phyloP scores from a whole-genome alignment of 2,888 invertebrate species.

The Nomada ferruginata region DNA sequence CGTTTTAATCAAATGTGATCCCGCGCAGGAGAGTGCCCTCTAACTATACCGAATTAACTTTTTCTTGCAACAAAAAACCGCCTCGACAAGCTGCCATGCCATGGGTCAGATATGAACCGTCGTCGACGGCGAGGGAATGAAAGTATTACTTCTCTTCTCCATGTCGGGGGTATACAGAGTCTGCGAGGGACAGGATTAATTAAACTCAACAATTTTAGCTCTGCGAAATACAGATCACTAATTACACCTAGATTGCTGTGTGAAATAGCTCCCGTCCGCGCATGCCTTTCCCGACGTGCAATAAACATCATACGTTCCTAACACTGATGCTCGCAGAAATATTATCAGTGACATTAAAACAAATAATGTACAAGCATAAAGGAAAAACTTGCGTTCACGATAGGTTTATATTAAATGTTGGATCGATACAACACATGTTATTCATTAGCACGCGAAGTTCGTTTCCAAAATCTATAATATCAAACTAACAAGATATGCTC shows the following conservation, averaged over 20 bases:
- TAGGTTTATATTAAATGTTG: too few relatives aligned
- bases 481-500: too few relatives aligned
- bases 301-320: background rate
- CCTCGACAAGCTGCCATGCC: constrained; percentile 52
- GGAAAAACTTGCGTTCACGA: too few relatives aligned
- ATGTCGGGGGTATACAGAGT: constrained; percentile 27
- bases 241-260: constrained; percentile 24
- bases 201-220: constrained; percentile 51
- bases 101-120: constrained; percentile 54
- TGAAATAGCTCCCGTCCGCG: constrained; percentile 16
- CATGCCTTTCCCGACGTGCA: background rate
- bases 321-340: background rate
- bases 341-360: too few relatives aligned
- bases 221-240: constrained; percentile 33
- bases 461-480: too few relatives aligned
- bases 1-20: constrained; percentile 45
- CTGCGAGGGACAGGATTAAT: constrained; percentile 50
- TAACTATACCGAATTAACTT: constrained; percentile 57
- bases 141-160: constrained; percentile 35
- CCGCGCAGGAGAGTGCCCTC: background rate
- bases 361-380: too few relatives aligned
- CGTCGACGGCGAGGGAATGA: constrained; percentile 19
- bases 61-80: constrained; percentile 50
- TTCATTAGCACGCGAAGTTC: too few relatives aligned
- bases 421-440: too few relatives aligned